phyloP scores from a whole-genome alignment of 2,888 invertebrate species.

The Hoplodrina blanda region DNA sequence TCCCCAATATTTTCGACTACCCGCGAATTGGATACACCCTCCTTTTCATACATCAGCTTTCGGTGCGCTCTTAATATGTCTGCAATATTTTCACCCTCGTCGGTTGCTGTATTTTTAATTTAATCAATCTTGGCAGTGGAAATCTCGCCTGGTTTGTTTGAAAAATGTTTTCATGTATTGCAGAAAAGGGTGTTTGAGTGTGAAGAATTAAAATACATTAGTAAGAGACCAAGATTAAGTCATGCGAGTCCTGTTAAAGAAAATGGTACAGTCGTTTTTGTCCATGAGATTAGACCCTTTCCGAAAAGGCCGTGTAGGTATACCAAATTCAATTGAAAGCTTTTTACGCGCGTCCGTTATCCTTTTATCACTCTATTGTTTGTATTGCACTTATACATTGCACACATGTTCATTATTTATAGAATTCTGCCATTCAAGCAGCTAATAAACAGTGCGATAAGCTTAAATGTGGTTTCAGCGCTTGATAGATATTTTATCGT shows the following conservation, averaged over 20 bases:
- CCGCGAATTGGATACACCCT: slow-evolving; percentile 22
- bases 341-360: slow-evolving; percentile 5
- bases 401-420: not conserved
- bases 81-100: slow-evolving; percentile 22
- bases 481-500: slow-evolving; percentile 12
- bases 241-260: not conserved
- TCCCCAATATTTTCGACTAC: slow-evolving; percentile 57
- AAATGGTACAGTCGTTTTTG: slow-evolving; percentile 29
- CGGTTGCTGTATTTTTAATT: slow-evolving; percentile 25
- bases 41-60: slow-evolving; percentile 33
- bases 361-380: not conserved
- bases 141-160: not conserved
- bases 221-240: not conserved
- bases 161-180: not conserved
- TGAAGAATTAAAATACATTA: not conserved
- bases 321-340: slow-evolving; percentile 41
- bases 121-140: slow-evolving; percentile 17
- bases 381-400: not conserved
- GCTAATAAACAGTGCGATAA: slow-evolving; percentile 7
- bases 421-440: slow-evolving; percentile 11
- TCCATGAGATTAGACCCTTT: slow-evolving; percentile 27
- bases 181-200: not conserved
- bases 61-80: slow-evolving; percentile 22
- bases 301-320: slow-evolving; percentile 18
- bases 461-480: not conserved